Evolutionary conservation across 2,797 vertebrate species (phyloP).

Genomic region (Dipus sagitta): DNA sequence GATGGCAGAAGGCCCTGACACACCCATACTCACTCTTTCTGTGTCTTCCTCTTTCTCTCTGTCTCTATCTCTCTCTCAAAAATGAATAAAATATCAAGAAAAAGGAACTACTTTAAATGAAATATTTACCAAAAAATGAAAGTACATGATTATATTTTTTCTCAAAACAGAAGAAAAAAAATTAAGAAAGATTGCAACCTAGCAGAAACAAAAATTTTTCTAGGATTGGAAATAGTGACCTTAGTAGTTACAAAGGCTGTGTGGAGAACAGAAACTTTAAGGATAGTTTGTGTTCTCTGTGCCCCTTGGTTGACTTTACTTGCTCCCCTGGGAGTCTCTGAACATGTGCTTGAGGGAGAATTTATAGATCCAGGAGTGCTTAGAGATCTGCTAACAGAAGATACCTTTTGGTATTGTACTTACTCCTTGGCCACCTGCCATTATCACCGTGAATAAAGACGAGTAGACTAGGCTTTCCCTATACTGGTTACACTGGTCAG

Average conservation of each 20-base stretch:
- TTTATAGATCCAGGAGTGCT: neutral
- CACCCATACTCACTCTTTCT: too few relatives aligned
- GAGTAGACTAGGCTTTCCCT: too few relatives aligned
- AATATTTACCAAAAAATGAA: conserved; percentile 49
- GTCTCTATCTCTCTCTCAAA: too few relatives aligned
- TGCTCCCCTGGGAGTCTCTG: neutral
- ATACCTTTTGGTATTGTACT: too few relatives aligned
- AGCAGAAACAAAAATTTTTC: conserved; percentile 2
- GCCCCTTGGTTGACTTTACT: neutral
- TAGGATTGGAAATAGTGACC: neutral
- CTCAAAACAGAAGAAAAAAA: neutral
- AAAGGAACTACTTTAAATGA: conserved; percentile 16
- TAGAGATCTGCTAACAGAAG: neutral
- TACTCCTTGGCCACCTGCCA: too few relatives aligned
- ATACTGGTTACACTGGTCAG: too few relatives aligned
- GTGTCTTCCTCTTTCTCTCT: too few relatives aligned
- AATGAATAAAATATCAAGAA: neutral
- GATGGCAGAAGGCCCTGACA: too few relatives aligned
- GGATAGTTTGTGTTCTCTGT: neutral
- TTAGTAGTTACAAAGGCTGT: neutral
- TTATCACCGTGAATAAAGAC: too few relatives aligned
- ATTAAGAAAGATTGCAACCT: neutral
- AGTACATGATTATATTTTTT: neutral
- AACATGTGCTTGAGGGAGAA: neutral
- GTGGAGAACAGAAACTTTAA: neutral